These are phyloP conservation scores for Halesus radiatus DNA, from an alignment of 1,140 invertebrate genomes.

Conservation along the genomic window DNA sequence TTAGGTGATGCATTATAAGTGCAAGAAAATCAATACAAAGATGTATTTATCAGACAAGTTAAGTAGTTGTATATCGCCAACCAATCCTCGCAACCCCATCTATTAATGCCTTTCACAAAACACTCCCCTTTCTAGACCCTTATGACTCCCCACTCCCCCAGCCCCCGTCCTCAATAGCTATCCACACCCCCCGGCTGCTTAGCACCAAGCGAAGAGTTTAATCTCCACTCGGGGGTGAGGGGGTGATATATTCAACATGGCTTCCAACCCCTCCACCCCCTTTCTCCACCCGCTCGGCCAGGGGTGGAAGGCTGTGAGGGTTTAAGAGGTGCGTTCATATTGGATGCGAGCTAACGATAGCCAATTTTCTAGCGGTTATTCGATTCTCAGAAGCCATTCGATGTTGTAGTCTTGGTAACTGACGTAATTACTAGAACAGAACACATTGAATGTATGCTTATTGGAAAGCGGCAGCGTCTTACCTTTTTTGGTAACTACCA, in stretches of 20 bases:
- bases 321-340: neutral
- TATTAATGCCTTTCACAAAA: conserved; percentile 33
- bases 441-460: too few relatives aligned
- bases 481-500: too few relatives aligned
- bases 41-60: conserved; percentile 2
- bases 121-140: conserved; percentile 35
- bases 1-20: too few relatives aligned
- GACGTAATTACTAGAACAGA: too few relatives aligned
- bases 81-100: conserved; percentile 12
- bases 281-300: neutral
- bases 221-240: conserved; percentile 45
- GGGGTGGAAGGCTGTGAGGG: neutral
- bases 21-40: conserved; percentile 18
- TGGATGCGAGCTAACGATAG: neutral
- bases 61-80: conserved; percentile 8
- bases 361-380: conserved; percentile 3
- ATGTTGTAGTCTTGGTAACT: too few relatives aligned
- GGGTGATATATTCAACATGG: conserved; percentile 56
- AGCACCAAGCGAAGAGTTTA: conserved; percentile 55
- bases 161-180: neutral
- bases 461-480: too few relatives aligned
- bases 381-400: neutral
- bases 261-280: conserved; percentile 47
- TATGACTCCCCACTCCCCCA: neutral
- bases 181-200: conserved; percentile 28